Conservation (phyloP, 1,140 invertebrate genomes). For the Calephelis virginiensis region DNA sequence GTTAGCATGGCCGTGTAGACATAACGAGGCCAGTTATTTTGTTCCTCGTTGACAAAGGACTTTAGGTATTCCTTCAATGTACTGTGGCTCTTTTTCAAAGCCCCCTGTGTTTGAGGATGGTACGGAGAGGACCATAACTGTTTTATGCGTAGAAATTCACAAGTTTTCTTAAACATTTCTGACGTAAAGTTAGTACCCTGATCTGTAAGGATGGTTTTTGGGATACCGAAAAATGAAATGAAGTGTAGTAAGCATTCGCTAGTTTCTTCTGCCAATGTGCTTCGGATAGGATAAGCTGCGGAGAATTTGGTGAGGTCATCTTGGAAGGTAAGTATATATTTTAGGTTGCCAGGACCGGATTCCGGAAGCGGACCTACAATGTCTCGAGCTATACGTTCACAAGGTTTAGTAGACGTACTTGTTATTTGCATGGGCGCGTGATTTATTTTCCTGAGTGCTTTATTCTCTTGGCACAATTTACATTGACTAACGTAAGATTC, state of each 20-base stretch:
- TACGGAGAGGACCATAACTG: constrained; percentile 24
- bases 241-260: constrained; percentile 19
- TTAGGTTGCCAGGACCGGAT: constrained; percentile 20
- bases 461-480: constrained; percentile 32
- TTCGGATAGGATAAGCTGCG: constrained; percentile 15
- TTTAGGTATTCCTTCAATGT: constrained; percentile 24
- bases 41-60: constrained; percentile 14
- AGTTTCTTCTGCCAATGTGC: constrained; percentile 15
- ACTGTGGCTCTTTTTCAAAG: constrained; percentile 19
- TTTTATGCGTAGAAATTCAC: constrained; percentile 21
- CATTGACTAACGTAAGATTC: constrained; percentile 34
- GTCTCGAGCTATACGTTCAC: constrained; percentile 26
- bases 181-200: constrained; percentile 23
- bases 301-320: constrained; percentile 26
- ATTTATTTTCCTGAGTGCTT: constrained; percentile 29
- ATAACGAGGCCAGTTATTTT: constrained; percentile 19
- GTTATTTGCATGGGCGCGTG: constrained; percentile 35
- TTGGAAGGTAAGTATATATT: constrained; percentile 32
- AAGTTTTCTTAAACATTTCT: constrained; percentile 24
- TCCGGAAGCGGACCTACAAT: constrained; percentile 34
- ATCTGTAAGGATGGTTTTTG: constrained; percentile 17
- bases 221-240: constrained; percentile 20
- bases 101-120: constrained; percentile 23
- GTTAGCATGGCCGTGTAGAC: constrained; percentile 17
- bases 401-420: constrained; percentile 28